phyloP scores from a whole-genome alignment of 2,113 vertebrate species.

The Pleuronectes platessa region DNA sequence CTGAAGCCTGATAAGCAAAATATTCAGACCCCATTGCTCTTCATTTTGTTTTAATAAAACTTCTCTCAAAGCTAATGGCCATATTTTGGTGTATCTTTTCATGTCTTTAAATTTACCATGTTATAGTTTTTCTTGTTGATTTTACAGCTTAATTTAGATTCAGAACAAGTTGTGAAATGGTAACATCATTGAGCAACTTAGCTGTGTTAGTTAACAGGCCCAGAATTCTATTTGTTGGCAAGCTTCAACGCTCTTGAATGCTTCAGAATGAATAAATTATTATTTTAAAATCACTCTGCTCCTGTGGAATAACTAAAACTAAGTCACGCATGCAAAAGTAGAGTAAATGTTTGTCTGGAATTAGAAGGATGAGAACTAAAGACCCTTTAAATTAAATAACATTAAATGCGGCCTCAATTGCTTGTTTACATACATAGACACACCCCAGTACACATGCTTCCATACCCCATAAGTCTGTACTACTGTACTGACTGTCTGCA shows the following conservation, averaged over 20 bases:
- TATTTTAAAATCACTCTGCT: neutral
- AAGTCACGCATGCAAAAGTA: neutral
- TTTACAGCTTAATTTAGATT: neutral
- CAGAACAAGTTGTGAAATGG: neutral
- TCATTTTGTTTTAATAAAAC: neutral
- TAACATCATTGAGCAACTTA: slow-evolving; percentile 12
- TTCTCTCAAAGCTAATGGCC: neutral
- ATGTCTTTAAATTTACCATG: neutral
- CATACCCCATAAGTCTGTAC: neutral
- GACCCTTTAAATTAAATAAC: neutral
- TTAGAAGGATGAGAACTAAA: neutral
- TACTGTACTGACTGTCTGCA: neutral
- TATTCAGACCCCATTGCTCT: neutral
- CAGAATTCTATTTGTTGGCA: slow-evolving; percentile 1
- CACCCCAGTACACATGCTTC: neutral
- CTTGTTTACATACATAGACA: neutral
- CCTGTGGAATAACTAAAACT: neutral
- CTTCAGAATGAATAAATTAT: slow-evolving; percentile 8
- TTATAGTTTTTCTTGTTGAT: neutral
- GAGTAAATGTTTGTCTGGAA: neutral
- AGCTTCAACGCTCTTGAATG: slow-evolving; percentile 1
- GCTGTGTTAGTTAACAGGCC: slow-evolving; percentile 12
- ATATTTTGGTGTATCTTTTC: neutral
- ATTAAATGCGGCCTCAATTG: neutral
- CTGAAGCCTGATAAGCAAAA: neutral